Evolutionary conservation across 2,113 vertebrate species (phyloP).

Genomic region (Orycteropus afer): DNA sequence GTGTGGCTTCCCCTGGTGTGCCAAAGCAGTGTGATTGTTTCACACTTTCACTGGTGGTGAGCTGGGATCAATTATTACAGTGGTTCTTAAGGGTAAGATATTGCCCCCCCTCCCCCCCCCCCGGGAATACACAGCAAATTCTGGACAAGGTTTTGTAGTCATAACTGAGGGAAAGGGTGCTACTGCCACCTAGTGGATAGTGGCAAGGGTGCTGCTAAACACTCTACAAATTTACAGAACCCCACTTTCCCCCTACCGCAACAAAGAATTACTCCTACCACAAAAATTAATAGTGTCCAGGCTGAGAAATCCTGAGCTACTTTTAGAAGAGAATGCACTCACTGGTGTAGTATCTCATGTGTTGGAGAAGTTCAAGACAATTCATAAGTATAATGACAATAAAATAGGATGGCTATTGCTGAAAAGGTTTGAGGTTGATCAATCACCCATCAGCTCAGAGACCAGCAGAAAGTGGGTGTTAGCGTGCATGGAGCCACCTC

Average conservation of each 20-base stretch:
- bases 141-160: not conserved
- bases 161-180: not conserved
- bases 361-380: not conserved
- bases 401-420: not conserved
- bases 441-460: not conserved
- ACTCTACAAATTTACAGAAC: not conserved
- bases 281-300: not conserved
- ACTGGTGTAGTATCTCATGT: not conserved
- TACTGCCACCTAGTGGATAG: not conserved
- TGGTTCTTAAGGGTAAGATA: not conserved
- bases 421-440: not conserved
- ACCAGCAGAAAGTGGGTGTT: too few species aligned
- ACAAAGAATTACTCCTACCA: not conserved
- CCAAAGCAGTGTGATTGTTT: not conserved
- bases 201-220: not conserved
- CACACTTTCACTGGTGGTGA: not conserved
- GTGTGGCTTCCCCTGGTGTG: rapidly evolving
- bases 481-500: too few species aligned
- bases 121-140: not conserved
- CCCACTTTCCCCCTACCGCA: too few species aligned
- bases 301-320: not conserved
- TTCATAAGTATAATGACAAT: not conserved
- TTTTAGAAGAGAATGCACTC: not conserved
- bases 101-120: not conserved
- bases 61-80: too few species aligned